Evolutionary conservation across 2,888 invertebrate genomes (phyloP).

Genomic region (Apomyelois bistriatella): DNA sequence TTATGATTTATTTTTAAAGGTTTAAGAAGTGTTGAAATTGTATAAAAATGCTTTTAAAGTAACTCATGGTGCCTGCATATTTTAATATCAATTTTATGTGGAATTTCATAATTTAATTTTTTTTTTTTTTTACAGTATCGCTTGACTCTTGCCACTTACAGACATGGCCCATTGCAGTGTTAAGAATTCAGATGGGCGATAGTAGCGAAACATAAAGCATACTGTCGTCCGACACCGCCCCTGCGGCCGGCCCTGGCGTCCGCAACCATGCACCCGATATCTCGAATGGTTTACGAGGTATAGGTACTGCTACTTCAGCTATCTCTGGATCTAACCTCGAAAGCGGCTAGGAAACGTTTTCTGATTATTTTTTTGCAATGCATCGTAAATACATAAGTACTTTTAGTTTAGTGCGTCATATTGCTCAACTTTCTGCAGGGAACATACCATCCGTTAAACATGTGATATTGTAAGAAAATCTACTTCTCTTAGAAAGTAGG

Average conservation of each 20-base stretch:
- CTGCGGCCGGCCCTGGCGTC: conserved; percentile 13
- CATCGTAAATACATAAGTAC: no score
- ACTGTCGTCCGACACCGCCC: conserved; percentile 54
- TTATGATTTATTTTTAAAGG: no score
- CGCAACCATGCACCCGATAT: conserved; percentile 6
- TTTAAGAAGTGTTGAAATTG: no score
- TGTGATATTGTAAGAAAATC: no score
- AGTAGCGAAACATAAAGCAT: conserved; percentile 57
- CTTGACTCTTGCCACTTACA: conserved; percentile 12
- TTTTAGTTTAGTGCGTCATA: no score
- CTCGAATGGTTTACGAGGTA: conserved; percentile 17
- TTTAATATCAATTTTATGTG: no score
- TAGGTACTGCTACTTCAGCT: neutral
- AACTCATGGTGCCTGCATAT: no score
- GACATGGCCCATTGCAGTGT: conserved; percentile 21
- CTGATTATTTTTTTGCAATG: neutral
- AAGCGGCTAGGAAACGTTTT: neutral
- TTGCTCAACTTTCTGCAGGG: no score
- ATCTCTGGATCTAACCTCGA: neutral
- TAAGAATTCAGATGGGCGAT: conserved; percentile 61
- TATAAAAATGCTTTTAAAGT: no score
- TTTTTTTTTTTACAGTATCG: neutral
- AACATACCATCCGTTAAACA: no score
- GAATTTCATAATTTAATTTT: no score
- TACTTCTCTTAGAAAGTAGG: no score